phyloP scores from a whole-genome alignment of 2,888 invertebrate species.

The Erebia ligea region DNA sequence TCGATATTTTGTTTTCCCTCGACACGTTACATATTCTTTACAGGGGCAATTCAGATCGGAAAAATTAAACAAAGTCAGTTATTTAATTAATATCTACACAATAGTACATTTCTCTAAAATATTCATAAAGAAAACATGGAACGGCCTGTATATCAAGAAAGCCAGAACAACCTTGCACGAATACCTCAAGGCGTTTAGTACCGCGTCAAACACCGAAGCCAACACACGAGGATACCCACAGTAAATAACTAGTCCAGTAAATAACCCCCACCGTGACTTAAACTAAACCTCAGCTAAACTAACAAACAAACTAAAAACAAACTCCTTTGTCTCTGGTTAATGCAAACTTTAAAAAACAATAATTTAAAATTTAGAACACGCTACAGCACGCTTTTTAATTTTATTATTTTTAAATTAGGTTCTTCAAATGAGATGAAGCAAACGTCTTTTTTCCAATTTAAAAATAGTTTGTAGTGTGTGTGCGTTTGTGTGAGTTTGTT shows the following conservation, averaged over 20 bases:
- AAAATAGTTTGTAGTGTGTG: not conserved
- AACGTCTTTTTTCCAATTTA: not conserved
- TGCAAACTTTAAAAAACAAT: conserved; percentile 11
- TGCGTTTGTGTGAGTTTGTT: conserved; percentile 10
- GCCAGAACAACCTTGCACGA: conserved; percentile 50
- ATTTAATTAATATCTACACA: too few relatives aligned
- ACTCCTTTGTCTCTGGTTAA: conserved; percentile 46
- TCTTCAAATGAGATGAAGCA: not conserved
- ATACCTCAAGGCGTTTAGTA: conserved; percentile 50
- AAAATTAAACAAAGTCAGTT: too few relatives aligned
- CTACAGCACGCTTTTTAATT: conserved; percentile 32
- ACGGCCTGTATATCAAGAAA: conserved; percentile 53
- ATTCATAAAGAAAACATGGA: conserved; percentile 18
- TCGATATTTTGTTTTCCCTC: too few relatives aligned
- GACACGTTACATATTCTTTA: too few relatives aligned
- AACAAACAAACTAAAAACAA: conserved; percentile 41
- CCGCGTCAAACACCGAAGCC: conserved; percentile 53
- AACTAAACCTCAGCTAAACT: conserved; percentile 43
- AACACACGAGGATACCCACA: conserved; percentile 45
- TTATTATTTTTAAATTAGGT: conserved; percentile 4
- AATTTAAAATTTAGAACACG: conserved; percentile 31
- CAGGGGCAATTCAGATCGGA: too few relatives aligned
- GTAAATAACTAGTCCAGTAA: conserved; percentile 50
- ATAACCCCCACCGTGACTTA: conserved; percentile 51
- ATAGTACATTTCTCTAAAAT: not conserved